Base-by-base conservation (phyloP, 1,140 invertebrate genomes). In the Nymphalis io region DNA sequence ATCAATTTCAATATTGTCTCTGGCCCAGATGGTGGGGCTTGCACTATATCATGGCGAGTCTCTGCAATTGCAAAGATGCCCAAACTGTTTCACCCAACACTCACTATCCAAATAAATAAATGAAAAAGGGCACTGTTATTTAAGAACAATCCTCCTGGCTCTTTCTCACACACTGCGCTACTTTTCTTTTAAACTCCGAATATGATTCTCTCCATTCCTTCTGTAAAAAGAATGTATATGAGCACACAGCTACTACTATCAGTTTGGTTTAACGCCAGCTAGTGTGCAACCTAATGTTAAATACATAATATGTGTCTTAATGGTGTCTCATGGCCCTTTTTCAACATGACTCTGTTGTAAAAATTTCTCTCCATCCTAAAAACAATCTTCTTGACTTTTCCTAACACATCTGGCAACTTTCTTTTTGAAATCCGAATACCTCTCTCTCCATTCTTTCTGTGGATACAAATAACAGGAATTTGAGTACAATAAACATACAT, bases 161-260 rank as follows among this genome's bases (percentile, higher is more conserved):
- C 94, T 98, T 98, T 93, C 98, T 94, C 82, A 99, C 98, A 94
- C 98, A 99, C 90, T 96, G 95, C 80, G 97, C 97, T 84, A 99
- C 98, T 95, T 98, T 98, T 92, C 97, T 95, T 94, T 99, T 99
- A 93, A 99, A 99, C 93, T 98, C 98, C 92, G 95, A 93, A 93
- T 98, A 98, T 87, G 97, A 97, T 94, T 99, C 98, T 93, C 98
- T 95, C 97, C 98, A 99, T 93, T 99, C 97, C 95, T 99, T 99
- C 96, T 97, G 93, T 72, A 95, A 95, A 89, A 80, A 87, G 88
- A 88, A 92, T 88, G 73, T 89, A 73, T 89, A 91, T 91, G 80
- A 90, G 87, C 87, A 84, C 80, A 80, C 80, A 74, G 83, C 79
- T 82, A 89, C 75, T 76, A 84, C 65, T 82, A 71, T 72, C 60